These are phyloP conservation scores for Mesocricetus auratus DNA, from an alignment of 2,113 vertebrate genomes.

Conservation along the genomic window DNA sequence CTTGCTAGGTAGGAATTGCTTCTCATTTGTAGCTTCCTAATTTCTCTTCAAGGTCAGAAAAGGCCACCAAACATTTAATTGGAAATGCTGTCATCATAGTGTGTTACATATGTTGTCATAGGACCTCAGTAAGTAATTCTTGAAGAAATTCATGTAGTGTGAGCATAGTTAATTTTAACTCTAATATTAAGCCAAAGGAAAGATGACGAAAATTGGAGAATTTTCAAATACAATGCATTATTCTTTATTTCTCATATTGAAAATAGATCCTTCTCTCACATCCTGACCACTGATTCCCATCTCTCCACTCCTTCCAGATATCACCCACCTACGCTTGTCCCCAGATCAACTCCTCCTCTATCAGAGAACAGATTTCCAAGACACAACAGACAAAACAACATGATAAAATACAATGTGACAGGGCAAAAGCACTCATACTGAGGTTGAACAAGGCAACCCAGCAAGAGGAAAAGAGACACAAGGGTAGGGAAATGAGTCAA, in stretches of 20 bases:
- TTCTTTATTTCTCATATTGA: background rate
- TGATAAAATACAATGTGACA: background rate
- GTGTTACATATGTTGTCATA: background rate
- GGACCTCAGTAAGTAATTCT: background rate
- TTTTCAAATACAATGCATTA: background rate
- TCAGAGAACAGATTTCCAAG: background rate
- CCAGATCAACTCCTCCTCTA: background rate
- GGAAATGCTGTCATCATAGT: background rate
- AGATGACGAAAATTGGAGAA: background rate
- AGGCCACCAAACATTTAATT: constrained; percentile 18
- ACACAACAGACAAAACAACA: background rate
- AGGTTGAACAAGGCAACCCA: background rate
- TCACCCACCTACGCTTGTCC: accelerated
- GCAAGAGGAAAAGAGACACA: background rate
- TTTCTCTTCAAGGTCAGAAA: background rate
- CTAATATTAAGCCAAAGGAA: background rate
- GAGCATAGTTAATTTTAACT: background rate
- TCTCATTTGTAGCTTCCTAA: background rate
- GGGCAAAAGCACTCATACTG: background rate
- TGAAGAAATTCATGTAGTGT: background rate
- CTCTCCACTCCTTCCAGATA: background rate
- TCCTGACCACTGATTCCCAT: background rate
- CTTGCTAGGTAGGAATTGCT: background rate
- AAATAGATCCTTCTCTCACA: background rate
- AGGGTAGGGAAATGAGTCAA: background rate